Base-by-base conservation (phyloP, 2,888 invertebrate genomes). In the Caenorhabditis afra region DNA sequence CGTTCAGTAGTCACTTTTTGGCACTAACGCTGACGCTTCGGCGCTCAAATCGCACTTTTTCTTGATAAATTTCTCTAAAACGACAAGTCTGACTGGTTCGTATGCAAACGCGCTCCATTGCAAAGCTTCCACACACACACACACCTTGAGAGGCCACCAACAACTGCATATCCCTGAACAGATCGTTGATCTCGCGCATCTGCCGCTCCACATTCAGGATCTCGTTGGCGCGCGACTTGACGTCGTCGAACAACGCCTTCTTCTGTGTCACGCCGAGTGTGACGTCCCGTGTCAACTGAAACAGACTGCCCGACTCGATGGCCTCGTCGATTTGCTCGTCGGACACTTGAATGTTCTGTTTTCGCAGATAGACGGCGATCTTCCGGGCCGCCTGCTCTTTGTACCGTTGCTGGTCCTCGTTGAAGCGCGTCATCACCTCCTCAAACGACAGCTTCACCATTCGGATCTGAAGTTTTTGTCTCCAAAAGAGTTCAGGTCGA, bases 241-340 rank as follows among this genome's bases (percentile, higher is more conserved):
- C 66, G 44, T 77, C 77, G 1, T 70, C 65, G 47, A 52, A 77
- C 22, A 77, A 23, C 22, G 62, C 50, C 55, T 61, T 77, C 37
- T 53, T 70, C 50, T 70, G 59, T 5, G 49, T 23, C 5, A 49
- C 49, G 20, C 70, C 70, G 52, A 77, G 29, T n/a, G 65, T 58
- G 23, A 65, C 53, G 23, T 61, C 71, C 14, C 59, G 35, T 3
- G 77, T 77, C 47, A 77, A 44, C 12, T 39, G 10, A 14, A 59
- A 47, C 16, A 77, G 22, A 59, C 58, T 77, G 18, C 77, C 77
- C 35, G 53, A 53, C 39, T 77, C 77, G 44, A 77, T 70, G 0
- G 70, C 65, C 22, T 65, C 53, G 14, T 71, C 62, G 39, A 77
- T 71, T 18, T 71, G 59, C 10, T 16, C 45, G 35, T 66, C 66